Evolutionary conservation across 2,113 vertebrate species (phyloP).

Genomic region (Motacilla tschutschensis): DNA sequence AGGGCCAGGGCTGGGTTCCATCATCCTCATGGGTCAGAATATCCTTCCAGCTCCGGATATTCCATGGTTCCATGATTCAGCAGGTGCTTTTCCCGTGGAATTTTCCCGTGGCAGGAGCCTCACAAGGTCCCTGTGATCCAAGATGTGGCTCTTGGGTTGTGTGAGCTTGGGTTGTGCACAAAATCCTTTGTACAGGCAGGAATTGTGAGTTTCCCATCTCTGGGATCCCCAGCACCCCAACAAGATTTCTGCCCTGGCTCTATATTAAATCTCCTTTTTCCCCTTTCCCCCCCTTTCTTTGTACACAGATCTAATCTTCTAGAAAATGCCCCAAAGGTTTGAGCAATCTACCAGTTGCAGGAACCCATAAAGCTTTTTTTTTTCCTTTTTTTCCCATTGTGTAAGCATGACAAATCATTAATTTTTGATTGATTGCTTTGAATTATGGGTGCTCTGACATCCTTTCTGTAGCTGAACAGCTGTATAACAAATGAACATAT

Average conservation of each 20-base stretch:
- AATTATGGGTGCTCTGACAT: conserved; percentile 77
- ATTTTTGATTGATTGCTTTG: conserved; percentile 82
- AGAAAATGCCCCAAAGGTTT: conserved; percentile 37
- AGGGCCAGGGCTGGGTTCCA: neutral
- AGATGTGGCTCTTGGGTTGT: fast-evolving
- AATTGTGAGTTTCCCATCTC: fast-evolving
- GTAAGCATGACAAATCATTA: conserved; percentile 80
- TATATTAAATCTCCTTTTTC: neutral
- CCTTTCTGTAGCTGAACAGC: conserved; percentile 76
- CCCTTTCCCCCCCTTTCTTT: neutral
- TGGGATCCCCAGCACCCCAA: neutral
- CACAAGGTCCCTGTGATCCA: fast-evolving
- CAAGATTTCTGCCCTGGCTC: neutral
- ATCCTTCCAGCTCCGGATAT: neutral
- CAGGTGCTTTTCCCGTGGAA: fast-evolving
- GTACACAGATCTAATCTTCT: neutral
- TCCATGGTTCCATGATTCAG: neutral
- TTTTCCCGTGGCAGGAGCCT: neutral
- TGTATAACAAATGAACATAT: conserved; percentile 82
- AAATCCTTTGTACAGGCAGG: fast-evolving
- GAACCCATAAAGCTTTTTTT: conserved; percentile 59
- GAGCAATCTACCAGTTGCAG: conserved; percentile 53
- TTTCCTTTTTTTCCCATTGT: conserved; percentile 52
- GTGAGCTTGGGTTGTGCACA: neutral
- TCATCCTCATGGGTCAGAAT: neutral